Evolutionary conservation across 2,888 invertebrate genomes (phyloP), one percentile per base, ranked within the genome.

Genomic region (Deilephila porcellus): DNA sequence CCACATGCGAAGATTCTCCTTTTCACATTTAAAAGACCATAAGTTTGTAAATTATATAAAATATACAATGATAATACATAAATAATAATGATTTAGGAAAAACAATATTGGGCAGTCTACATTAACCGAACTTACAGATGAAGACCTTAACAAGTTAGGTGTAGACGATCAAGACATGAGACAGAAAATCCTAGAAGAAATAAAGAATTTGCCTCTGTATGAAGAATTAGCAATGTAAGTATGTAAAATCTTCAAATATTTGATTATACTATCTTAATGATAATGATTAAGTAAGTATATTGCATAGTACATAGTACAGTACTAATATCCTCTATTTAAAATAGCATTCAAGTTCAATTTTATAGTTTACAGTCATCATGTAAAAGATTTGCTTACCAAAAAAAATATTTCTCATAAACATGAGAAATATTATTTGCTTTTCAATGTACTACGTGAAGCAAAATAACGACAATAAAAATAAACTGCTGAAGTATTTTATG

Each of bases 21-120:
- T 37, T 37, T 11, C 11, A 37, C 11, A 37, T 8, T 8, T 37
- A 3, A 0, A 3, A 11, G 0, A 11, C 56, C 19, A 56, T n/a
- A 45, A 45, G 45, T 45, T 3, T 19, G n/a, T 4, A 4, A 17
- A 0, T 64, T n/a, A 34, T n/a, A 7, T 34, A 64, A 32, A 52
- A 7, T 32, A 32, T 32, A 32, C 7, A n/a, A 25, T 29, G 7
- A 14, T 7, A 20, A 29, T n/a, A 5, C 4, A 8, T 2, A 72
- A 56, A n/a, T 53, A n/a, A 4, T 72, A 53, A 53, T 72, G 20
- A 81, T 84, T 70, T 79, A 95, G 94, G 77, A 89, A 90, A 81
- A 83, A 88, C 60, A 91, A 94, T 77, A 93, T 95, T 81, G 93
- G 93, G 3, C 93, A 94, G 80, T 87, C 86, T 73, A 93, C 93